Evolutionary conservation across 2,888 invertebrate genomes (phyloP).

Genomic region (Caenorhabditis angaria): DNA sequence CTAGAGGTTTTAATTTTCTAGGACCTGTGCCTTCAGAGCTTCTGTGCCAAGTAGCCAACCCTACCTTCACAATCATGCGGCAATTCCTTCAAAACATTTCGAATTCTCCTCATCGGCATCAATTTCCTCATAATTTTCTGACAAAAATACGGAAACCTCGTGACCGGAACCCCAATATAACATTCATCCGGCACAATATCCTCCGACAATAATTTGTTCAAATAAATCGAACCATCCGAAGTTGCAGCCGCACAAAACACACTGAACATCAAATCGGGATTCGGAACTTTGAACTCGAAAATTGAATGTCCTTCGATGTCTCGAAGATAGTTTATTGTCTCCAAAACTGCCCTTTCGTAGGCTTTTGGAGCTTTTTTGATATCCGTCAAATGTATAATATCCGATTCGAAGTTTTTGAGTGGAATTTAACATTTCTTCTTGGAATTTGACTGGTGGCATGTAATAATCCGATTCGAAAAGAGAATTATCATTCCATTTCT

Average conservation of each 20-base stretch:
- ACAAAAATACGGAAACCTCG: slow-evolving; percentile 24
- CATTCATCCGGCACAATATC: slow-evolving; percentile 44
- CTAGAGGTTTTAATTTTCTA: too few relatives aligned
- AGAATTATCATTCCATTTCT: slow-evolving; percentile 26
- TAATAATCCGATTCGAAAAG: slow-evolving; percentile 29
- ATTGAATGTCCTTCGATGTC: slow-evolving; percentile 54
- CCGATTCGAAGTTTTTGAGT: slow-evolving; percentile 25
- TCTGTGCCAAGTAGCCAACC: too few relatives aligned
- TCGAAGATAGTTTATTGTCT: slow-evolving; percentile 32
- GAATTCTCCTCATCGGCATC: slow-evolving; percentile 18
- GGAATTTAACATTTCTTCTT: slow-evolving; percentile 14
- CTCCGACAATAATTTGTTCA: slow-evolving; percentile 19
- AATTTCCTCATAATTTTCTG: slow-evolving; percentile 33
- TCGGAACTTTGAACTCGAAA: slow-evolving; percentile 55
- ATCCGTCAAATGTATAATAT: slow-evolving; percentile 35
- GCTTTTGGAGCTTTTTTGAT: slow-evolving; percentile 29
- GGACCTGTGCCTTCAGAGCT: too few relatives aligned
- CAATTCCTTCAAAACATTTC: slow-evolving; percentile 25
- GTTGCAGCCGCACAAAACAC: slow-evolving; percentile 33
- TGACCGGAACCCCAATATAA: slow-evolving; percentile 36
- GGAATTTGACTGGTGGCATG: slow-evolving; percentile 37
- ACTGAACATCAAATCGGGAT: slow-evolving; percentile 39
- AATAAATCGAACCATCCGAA: slow-evolving; percentile 33
- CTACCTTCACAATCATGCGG: slow-evolving; percentile 34
- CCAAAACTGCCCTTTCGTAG: slow-evolving; percentile 33